Conservation (phyloP, 2,888 invertebrate species). For the Matsumyia berberina region DNA sequence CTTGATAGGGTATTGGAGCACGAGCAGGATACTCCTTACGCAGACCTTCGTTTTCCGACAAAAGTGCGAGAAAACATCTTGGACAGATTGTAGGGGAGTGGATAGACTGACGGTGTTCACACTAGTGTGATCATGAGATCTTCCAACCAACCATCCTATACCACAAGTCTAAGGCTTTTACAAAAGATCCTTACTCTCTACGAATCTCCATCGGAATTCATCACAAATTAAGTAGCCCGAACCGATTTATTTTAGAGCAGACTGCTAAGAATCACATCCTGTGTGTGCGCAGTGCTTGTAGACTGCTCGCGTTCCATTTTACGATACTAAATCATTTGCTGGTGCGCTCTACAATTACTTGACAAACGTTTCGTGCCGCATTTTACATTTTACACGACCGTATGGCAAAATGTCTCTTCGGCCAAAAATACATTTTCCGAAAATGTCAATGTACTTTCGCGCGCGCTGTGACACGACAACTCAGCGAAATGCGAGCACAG, state of each 20-base stretch:
- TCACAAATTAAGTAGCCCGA: conserved; percentile 12
- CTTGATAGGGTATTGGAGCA: too few relatives aligned
- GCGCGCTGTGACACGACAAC: conserved; percentile 21
- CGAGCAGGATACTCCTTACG: too few relatives aligned
- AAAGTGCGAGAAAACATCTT: too few relatives aligned
- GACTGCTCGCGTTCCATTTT: conserved; percentile 43
- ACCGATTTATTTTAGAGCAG: conserved; percentile 22
- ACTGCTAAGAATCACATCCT: conserved; percentile 44
- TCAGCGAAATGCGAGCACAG: conserved; percentile 25
- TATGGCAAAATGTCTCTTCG: conserved; percentile 47
- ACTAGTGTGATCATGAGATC: too few relatives aligned
- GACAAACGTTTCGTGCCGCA: conserved; percentile 29
- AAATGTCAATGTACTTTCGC: conserved; percentile 74
- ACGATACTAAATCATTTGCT: conserved; percentile 44
- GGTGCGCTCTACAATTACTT: conserved; percentile 27
- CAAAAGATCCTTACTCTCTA: too few relatives aligned
- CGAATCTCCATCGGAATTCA: conserved; percentile 22
- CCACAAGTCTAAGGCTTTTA: too few relatives aligned
- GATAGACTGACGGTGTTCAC: too few relatives aligned
- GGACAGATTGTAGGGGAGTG: too few relatives aligned
- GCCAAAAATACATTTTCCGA: conserved; percentile 71
- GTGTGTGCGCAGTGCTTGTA: conserved; percentile 9
- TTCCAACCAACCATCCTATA: too few relatives aligned
- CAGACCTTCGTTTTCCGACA: too few relatives aligned
- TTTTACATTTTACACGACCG: conserved; percentile 34